These are phyloP conservation scores for Pipistrellus pygmaeus DNA, from an alignment of 2,797 vertebrate genomes.

Conservation along the genomic window DNA sequence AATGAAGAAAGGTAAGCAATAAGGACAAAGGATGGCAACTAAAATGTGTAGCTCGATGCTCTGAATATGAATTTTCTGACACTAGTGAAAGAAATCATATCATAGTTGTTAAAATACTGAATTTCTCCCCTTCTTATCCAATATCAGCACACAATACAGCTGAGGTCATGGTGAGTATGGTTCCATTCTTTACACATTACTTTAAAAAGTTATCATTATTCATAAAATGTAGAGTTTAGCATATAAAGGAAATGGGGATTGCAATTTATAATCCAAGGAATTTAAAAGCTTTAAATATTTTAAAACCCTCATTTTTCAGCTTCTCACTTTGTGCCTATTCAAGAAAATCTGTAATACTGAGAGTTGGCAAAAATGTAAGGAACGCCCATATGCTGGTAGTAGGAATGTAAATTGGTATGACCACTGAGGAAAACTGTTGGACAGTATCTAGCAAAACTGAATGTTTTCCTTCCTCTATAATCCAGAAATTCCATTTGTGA, in stretches of 20 bases:
- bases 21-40: not conserved
- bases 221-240: not conserved
- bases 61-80: not conserved
- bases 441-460: not conserved
- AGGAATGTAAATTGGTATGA: not conserved
- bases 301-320: not conserved
- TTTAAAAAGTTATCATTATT: not conserved
- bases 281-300: slow-evolving; percentile 12
- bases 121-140: not conserved
- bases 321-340: not conserved
- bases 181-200: not conserved
- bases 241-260: not conserved
- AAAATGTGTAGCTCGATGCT: not conserved
- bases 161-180: not conserved
- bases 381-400: not conserved
- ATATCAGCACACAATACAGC: not conserved
- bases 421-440: slow-evolving; percentile 1
- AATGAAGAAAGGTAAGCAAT: slow-evolving; percentile 26
- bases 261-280: not conserved
- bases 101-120: not conserved
- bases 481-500: not conserved
- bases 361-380: not conserved
- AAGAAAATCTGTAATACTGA: not conserved
- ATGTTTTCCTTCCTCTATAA: not conserved
- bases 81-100: not conserved